Conservation (phyloP, 2,113 vertebrate genomes). For the Gavialis gangeticus region DNA sequence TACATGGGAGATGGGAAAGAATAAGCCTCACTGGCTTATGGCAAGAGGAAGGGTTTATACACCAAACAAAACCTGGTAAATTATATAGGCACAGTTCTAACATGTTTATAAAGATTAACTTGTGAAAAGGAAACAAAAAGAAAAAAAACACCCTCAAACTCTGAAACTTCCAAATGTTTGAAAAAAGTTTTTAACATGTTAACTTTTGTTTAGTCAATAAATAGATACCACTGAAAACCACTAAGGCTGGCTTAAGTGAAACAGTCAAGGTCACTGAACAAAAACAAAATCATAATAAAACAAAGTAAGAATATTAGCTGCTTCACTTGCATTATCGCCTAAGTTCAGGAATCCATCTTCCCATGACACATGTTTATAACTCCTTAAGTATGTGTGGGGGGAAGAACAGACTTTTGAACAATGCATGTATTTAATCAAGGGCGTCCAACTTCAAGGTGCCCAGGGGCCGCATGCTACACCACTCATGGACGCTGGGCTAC, state of each 20-base stretch:
- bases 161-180: not conserved
- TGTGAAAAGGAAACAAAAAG: not conserved
- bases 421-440: not conserved
- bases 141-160: not conserved
- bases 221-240: not conserved
- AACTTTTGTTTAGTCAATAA: not conserved
- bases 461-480: too few species aligned
- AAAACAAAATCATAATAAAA: not conserved
- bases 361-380: not conserved
- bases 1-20: not conserved
- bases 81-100: not conserved
- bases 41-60: not conserved
- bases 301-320: not conserved
- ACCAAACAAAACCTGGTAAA: not conserved
- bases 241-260: not conserved
- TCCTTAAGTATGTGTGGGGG: not conserved
- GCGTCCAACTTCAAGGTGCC: too few species aligned
- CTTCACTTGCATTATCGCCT: not conserved
- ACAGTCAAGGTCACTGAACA: not conserved
- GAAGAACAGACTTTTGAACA: not conserved
- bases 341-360: fast-evolving
- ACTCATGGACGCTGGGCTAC: too few species aligned
- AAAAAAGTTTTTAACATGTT: not conserved
- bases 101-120: not conserved
- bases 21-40: not conserved